phyloP scores from a whole-genome alignment of 2,888 invertebrate species.

The Odontocerum albicorne region DNA sequence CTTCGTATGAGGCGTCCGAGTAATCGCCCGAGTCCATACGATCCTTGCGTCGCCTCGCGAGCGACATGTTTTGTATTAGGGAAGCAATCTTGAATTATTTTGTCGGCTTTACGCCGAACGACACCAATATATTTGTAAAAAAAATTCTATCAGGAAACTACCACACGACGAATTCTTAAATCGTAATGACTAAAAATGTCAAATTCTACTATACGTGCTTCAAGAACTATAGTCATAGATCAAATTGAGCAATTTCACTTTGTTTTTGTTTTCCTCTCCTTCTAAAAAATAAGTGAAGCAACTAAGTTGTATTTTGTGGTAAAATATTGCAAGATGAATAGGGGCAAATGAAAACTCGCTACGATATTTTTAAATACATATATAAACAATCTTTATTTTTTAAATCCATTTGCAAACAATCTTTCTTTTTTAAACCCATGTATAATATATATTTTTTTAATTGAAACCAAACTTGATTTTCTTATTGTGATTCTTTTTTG shows the following conservation, averaged over 20 bases:
- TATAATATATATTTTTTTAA: too few relatives aligned
- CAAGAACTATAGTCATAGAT: conserved; percentile 15
- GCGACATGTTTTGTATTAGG: conserved; percentile 46
- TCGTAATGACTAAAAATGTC: conserved; percentile 18
- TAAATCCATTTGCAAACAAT: too few relatives aligned
- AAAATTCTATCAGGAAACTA: conserved; percentile 9
- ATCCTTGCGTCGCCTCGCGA: conserved; percentile 43
- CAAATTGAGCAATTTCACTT: not conserved
- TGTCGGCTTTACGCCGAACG: conserved; percentile 22
- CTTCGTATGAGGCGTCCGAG: conserved; percentile 52
- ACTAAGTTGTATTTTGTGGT: too few relatives aligned
- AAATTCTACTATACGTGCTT: conserved; percentile 17
- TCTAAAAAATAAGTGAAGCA: too few relatives aligned
- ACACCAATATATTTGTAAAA: conserved; percentile 1
- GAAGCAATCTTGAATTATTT: conserved; percentile 16
- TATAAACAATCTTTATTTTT: too few relatives aligned
- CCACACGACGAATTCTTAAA: conserved; percentile 4
- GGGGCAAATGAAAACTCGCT: too few relatives aligned
- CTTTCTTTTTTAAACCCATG: too few relatives aligned
- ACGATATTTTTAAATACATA: too few relatives aligned
- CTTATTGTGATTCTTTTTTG: too few relatives aligned
- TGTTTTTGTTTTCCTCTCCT: too few relatives aligned
- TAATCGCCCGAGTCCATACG: conserved; percentile 55
- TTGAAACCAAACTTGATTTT: too few relatives aligned
- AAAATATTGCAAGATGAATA: too few relatives aligned